Evolutionary conservation across 1,140 invertebrate species (phyloP).

Genomic region (Brevipalpus yothersi): DNA sequence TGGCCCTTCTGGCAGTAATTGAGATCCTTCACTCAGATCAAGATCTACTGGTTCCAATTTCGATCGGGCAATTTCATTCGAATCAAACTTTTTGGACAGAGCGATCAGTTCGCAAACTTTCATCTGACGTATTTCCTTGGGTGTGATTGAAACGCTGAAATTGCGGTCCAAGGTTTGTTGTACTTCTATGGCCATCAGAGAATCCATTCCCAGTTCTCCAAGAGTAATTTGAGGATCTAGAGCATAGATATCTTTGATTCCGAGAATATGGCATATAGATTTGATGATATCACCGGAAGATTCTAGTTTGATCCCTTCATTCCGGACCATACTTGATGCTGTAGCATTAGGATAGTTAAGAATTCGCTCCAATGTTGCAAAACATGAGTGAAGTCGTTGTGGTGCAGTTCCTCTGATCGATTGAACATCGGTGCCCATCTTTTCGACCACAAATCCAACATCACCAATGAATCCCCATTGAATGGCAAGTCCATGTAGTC

Average conservation of each 20-base stretch:
- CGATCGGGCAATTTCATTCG: too few relatives aligned
- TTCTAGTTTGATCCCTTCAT: constrained; percentile 24
- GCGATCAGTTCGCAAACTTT: not conserved
- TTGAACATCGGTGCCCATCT: constrained; percentile 38
- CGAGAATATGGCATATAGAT: constrained; percentile 20
- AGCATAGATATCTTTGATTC: constrained; percentile 50
- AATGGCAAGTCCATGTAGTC: constrained; percentile 48
- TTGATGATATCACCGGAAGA: constrained; percentile 21
- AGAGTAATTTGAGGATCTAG: constrained; percentile 44
- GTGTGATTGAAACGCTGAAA: constrained; percentile 6
- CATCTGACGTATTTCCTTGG: constrained; percentile 8
- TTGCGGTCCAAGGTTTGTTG: constrained; percentile 24
- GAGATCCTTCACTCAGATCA: not conserved
- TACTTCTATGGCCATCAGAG: constrained; percentile 88
- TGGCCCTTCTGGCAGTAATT: not conserved
- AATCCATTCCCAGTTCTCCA: constrained; percentile 84
- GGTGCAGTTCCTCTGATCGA: constrained; percentile 74
- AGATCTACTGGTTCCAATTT: not conserved
- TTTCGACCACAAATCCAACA: constrained; percentile 62
- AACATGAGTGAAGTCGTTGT: constrained; percentile 69
- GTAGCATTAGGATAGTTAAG: not conserved
- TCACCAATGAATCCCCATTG: constrained; percentile 96
- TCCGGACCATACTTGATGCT: constrained; percentile 9
- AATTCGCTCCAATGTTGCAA: constrained; percentile 58
- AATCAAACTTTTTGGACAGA: not conserved